phyloP scores from a whole-genome alignment of 2,113 vertebrate species.

The Jaculus jaculus region DNA sequence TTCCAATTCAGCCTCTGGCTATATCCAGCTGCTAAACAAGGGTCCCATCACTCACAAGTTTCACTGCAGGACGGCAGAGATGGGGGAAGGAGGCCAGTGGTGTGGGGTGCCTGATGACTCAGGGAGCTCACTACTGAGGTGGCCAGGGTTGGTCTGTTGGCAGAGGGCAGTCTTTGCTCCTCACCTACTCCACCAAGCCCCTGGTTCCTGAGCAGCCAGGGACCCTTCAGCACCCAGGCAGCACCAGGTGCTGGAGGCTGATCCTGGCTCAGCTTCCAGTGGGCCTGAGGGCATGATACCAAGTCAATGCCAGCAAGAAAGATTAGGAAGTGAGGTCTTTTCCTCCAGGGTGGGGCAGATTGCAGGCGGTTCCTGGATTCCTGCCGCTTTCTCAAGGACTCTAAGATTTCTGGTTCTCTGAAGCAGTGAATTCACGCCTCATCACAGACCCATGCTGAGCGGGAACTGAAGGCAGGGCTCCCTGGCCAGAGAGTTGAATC shows the following conservation, averaged over 20 bases:
- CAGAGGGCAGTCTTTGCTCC: accelerated
- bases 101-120: neutral
- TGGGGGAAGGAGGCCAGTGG: neutral
- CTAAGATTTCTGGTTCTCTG: neutral
- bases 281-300: neutral
- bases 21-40: too few species aligned
- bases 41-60: accelerated
- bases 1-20: neutral
- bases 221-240: neutral
- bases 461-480: accelerated
- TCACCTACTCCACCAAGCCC: accelerated
- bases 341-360: neutral
- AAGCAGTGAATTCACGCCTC: neutral
- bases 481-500: neutral
- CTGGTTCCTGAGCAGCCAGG: neutral
- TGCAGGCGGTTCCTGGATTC: neutral
- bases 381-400: neutral
- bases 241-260: accelerated
- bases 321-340: neutral
- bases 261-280: too few species aligned
- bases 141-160: accelerated
- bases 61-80: accelerated
- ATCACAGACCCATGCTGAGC: accelerated
- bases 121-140: too few species aligned
- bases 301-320: neutral